phyloP scores from a whole-genome alignment of 2,888 invertebrate genomes.

The Tortricodes alternella region DNA sequence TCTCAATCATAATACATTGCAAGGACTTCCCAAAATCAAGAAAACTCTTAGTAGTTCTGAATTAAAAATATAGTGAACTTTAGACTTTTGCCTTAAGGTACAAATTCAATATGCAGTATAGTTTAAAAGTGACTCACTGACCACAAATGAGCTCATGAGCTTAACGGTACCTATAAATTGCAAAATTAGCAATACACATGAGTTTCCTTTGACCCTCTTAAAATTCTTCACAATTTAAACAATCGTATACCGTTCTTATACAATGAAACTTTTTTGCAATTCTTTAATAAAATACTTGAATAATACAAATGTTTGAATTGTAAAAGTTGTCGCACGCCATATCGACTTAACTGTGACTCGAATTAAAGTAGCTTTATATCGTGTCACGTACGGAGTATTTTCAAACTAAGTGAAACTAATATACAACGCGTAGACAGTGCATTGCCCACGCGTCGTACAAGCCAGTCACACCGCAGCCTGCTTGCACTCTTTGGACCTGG shows the following conservation, averaged over 20 bases:
- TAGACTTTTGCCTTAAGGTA: background rate
- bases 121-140: background rate
- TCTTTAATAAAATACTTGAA: too few species aligned
- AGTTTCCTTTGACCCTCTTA: constrained; percentile 1
- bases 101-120: background rate
- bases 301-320: too few species aligned
- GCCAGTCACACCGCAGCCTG: too few species aligned
- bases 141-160: background rate
- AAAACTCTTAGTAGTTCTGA: background rate
- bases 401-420: too few species aligned
- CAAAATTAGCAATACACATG: background rate
- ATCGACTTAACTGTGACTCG: too few species aligned
- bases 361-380: too few species aligned
- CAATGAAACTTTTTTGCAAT: background rate
- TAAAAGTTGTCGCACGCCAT: too few species aligned
- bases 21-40: background rate
- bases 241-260: background rate
- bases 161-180: background rate
- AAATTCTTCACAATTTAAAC: constrained; percentile 2
- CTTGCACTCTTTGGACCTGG: too few species aligned
- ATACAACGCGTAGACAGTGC: too few species aligned
- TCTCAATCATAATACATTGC: background rate
- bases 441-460: too few species aligned
- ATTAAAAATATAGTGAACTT: background rate
- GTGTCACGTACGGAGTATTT: too few species aligned